Base-by-base conservation (phyloP, 30 jellyfish, hydroid and myxozoan species). In the Calvadosia cruxmelitensis region DNA sequence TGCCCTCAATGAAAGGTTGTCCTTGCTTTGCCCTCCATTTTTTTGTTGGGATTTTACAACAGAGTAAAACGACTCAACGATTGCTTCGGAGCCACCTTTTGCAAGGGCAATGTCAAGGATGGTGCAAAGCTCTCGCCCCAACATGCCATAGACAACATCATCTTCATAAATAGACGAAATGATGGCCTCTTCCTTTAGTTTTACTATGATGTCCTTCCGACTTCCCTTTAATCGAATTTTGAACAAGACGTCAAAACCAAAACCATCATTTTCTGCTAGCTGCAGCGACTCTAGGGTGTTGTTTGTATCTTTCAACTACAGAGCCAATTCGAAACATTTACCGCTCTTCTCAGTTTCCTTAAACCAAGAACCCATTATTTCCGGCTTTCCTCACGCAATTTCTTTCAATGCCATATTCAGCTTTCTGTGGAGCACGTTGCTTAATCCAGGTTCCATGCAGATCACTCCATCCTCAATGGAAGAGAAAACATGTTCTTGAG, bases 71-170 rank as follows among this genome's bases (percentile, higher is more conserved):
- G 71, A 63, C 50, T 63, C 71, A 63, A 63, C 71, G 23, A 63
- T 63, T 23, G 71, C 71, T 50, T 63, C 71, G 29, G 71, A 50
- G 71, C 71, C 71, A 63, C 71, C 71, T 63, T 63, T 63, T 28
- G 71, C 71, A 23, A 63, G 32, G 16, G 71, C 71, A 63, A 63
- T 63, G 50, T 63, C 50, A 23, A 63, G 23, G 15, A 63, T 24
- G 32, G 32, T 13, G 71, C 71, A 63, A 50, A 63, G 29, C 25
- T 63, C 71, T 63, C 32, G 29, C 15, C 71, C 71, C 50, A 63
- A 28, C 71, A 20, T 24, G 16, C 23, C 25, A 63, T 63, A 27
- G 26, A 63, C 25, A 13, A 3, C 71, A 28, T 63, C 71, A 63
- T 63, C 25, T 27, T 10, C 25, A 28, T 63, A 63, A 13, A 63